phyloP scores from a whole-genome alignment of 2,888 invertebrate genomes.

The Mesoligia furuncula region DNA sequence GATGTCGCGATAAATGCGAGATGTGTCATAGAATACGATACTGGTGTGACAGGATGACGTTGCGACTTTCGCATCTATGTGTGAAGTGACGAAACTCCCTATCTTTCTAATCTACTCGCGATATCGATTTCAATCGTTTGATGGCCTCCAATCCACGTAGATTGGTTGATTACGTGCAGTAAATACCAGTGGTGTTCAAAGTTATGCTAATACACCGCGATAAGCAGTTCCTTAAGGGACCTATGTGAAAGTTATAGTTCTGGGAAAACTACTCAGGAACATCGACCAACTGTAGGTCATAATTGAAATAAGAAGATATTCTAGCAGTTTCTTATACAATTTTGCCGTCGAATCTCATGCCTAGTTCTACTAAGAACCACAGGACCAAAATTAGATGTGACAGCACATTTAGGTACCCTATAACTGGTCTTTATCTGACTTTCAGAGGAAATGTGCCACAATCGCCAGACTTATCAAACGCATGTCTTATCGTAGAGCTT shows the following conservation, averaged over 20 bases:
- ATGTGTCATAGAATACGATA: not conserved
- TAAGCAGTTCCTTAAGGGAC: slow-evolving; percentile 1
- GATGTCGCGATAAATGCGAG: not conserved
- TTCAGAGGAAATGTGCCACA: not conserved
- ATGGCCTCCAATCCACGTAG: slow-evolving; percentile 26
- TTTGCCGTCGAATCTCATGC: not conserved
- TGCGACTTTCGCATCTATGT: slow-evolving; percentile 3
- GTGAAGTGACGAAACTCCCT: not conserved
- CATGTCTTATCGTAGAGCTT: not conserved
- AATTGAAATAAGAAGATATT: not conserved
- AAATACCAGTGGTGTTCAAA: slow-evolving; percentile 12
- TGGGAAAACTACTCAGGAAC: not conserved
- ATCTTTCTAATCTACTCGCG: slow-evolving; percentile 38
- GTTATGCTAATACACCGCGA: not conserved
- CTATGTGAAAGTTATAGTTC: not conserved
- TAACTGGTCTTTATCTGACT: not conserved
- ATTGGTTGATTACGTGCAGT: slow-evolving; percentile 25
- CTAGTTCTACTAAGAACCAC: not conserved
- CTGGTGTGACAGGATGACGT: not conserved
- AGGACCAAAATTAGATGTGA: not conserved
- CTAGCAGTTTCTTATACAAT: not conserved
- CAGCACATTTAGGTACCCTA: not conserved
- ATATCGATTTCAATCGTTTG: slow-evolving; percentile 44
- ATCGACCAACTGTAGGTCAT: not conserved
- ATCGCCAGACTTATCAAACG: not conserved